Base-by-base conservation (phyloP, 2,113 vertebrate species). In the Ophthalmolycus amberensis region DNA sequence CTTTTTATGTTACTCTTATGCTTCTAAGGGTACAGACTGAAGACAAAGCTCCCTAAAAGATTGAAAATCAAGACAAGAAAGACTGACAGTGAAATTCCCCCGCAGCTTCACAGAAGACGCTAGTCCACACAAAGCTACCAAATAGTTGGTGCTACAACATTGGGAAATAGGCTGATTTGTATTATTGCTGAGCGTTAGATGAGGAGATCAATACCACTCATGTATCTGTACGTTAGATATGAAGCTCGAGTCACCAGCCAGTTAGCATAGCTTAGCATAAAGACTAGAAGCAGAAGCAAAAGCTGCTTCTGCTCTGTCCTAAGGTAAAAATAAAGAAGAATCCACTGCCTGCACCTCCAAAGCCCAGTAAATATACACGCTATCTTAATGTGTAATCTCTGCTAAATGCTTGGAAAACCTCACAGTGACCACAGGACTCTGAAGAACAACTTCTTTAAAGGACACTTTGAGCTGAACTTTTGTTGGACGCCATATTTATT, bases 1-100 rank as follows among this genome's bases (percentile, higher is more conserved):
- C 40, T 25, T 15, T 63, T 62, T 44, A 58, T 72, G 25, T 29
- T n/a, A 11, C 42, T 59, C 75, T 75, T 18, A 38, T 75, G 11
- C 34, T 12, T 44, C 20, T 60, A 29, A 11, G 64, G 7, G n/a
- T 63, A 10, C 6, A 50, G 56, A 52, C 37, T 40, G 5, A 38
- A 38, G 15, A 20, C 34, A 52, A 34, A 80, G 38, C 50, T 75
- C 50, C 60, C 15, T 48, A 3, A 50, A 44, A 42, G 50, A 32
- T 15, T 38, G 5, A 38, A 29, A 25, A 38, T 72, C 14, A 42
- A 58, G 48, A 71, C 38, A 40, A 52, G 59, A 54, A 42, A 6
- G 7, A 22, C 10, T 38, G 9, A 48, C 3, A n/a, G 72, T 5
- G 9, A 29, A 27, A 46, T 32, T n/a, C 8, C n/a, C 18, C 20